phyloP scores from a whole-genome alignment of 2,113 vertebrate species.

The Sturnus vulgaris region DNA sequence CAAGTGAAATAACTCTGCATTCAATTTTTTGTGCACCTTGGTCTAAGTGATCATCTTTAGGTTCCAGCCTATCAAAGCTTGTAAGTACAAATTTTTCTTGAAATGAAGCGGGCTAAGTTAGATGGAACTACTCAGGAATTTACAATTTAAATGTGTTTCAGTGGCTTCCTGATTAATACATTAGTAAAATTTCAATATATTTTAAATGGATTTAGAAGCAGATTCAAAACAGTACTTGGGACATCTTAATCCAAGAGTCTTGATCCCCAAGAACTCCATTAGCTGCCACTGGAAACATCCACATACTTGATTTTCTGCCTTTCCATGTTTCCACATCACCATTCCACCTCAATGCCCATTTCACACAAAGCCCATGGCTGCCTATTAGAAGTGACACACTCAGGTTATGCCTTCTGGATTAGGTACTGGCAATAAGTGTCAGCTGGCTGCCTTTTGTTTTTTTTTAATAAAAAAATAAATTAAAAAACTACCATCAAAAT shows the following conservation, averaged over 20 bases:
- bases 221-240: neutral
- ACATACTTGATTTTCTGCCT: neutral
- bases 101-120: neutral
- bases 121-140: neutral
- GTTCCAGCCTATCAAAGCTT: neutral
- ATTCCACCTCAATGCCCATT: neutral
- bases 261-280: neutral
- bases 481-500: neutral
- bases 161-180: neutral
- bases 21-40: neutral
- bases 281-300: neutral
- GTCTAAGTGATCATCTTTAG: neutral
- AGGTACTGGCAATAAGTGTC: neutral
- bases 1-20: neutral
- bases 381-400: neutral
- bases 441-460: neutral
- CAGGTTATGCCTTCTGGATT: neutral
- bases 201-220: neutral
- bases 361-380: neutral
- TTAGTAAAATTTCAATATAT: neutral
- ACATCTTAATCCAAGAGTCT: neutral
- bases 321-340: neutral
- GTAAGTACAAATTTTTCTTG: neutral
- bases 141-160: neutral
- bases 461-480: too few relatives aligned